Evolutionary conservation across 2,797 vertebrate genomes (phyloP).

Genomic region (Champsocephalus esox): DNA sequence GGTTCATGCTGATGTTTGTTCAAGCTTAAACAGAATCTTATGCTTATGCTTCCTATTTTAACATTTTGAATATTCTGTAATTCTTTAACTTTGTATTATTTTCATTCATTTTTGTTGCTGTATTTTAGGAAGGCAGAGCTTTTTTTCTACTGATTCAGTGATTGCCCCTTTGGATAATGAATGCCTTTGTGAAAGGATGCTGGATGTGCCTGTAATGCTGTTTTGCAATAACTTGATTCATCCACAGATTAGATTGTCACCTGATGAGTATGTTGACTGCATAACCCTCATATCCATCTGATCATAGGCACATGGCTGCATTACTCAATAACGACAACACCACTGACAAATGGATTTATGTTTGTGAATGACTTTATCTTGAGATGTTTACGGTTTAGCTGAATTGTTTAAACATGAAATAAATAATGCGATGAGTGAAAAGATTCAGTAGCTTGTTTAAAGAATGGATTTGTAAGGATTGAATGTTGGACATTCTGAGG

Average conservation of each 20-base stretch:
- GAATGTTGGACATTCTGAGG: neutral
- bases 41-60: too few species aligned
- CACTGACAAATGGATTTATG: neutral
- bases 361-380: neutral
- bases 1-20: neutral
- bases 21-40: too few species aligned
- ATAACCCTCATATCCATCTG: constrained; percentile 5
- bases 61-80: too few species aligned
- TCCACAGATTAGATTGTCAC: constrained; percentile 18
- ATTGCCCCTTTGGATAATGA: neutral
- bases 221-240: neutral
- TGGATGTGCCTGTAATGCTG: neutral
- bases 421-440: neutral
- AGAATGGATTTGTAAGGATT: neutral
- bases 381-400: neutral
- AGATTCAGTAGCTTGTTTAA: neutral
- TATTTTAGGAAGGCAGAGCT: too few species aligned
- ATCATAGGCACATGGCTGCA: neutral
- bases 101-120: too few species aligned
- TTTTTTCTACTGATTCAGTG: neutral
- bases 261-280: constrained; percentile 15
- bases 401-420: neutral
- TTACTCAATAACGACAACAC: neutral
- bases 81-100: too few species aligned
- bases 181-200: neutral